phyloP scores from a whole-genome alignment of 2,797 vertebrate genomes.

The Tadarida brasiliensis region DNA sequence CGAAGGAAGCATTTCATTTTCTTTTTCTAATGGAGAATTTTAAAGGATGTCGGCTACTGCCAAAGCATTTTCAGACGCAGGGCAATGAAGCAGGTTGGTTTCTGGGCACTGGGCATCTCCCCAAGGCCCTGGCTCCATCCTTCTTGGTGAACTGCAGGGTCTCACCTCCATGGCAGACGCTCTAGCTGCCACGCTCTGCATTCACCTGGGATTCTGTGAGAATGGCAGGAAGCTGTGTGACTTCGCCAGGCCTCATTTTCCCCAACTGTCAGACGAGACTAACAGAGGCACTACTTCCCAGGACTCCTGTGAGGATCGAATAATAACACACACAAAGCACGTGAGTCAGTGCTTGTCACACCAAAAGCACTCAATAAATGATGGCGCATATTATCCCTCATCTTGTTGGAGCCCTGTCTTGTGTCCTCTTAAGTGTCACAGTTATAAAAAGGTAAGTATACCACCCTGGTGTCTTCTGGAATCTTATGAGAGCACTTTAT shows the following conservation, averaged over 20 bases:
- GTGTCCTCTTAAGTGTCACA: neutral
- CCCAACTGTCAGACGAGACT: neutral
- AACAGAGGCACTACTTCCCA: neutral
- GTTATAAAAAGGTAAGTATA: neutral
- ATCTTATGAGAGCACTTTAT: neutral
- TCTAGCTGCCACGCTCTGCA: neutral
- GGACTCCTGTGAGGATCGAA: neutral
- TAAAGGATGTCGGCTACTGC: neutral
- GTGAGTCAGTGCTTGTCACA: neutral
- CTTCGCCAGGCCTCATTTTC: neutral
- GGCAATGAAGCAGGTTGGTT: neutral
- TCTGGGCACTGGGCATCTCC: neutral
- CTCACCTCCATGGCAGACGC: neutral
- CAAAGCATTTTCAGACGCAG: neutral
- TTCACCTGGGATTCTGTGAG: neutral
- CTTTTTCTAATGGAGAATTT: slow-evolving; percentile 36
- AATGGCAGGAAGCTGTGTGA: neutral
- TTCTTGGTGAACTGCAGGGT: neutral
- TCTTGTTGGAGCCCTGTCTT: neutral
- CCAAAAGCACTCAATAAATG: neutral
- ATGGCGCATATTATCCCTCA: neutral
- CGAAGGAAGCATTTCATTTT: neutral
- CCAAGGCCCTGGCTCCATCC: neutral
- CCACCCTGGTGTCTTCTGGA: neutral
- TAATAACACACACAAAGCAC: neutral